phyloP scores from a whole-genome alignment of 2,113 vertebrate species.

The Todiramphus chloris region DNA sequence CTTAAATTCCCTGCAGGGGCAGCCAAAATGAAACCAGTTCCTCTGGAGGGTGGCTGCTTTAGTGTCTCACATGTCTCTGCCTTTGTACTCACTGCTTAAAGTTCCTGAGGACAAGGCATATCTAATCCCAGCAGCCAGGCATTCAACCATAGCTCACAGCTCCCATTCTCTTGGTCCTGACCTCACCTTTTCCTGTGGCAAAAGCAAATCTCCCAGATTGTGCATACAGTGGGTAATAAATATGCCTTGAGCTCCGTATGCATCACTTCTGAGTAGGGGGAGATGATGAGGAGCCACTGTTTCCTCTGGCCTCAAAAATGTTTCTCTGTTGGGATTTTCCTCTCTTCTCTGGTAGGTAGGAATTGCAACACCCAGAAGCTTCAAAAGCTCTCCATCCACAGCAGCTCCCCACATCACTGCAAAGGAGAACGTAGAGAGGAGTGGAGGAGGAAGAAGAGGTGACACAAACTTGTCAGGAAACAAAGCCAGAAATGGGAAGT shows the following conservation, averaged over 20 bases:
- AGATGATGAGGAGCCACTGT: neutral
- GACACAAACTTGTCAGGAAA: neutral
- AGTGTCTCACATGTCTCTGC: neutral
- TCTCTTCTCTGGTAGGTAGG: neutral
- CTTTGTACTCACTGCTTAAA: neutral
- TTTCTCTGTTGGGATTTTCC: neutral
- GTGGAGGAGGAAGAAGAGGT: neutral
- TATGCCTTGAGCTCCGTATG: neutral
- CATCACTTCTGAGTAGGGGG: neutral
- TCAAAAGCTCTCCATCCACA: neutral
- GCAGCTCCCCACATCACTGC: accelerated
- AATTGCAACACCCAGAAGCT: neutral
- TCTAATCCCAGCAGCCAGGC: neutral
- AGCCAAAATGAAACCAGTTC: neutral
- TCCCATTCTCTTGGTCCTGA: neutral
- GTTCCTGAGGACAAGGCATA: neutral
- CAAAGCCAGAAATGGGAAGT: neutral
- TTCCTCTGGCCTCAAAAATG: neutral
- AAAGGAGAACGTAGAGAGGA: accelerated
- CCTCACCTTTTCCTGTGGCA: neutral
- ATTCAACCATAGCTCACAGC: neutral
- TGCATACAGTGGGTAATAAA: neutral
- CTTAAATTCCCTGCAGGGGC: neutral
- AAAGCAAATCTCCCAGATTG: neutral
- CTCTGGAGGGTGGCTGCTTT: neutral